A percentile compares a stretch with the other conserved stretches of the same genome.
phyloP scores from a whole-genome alignment of 1,140 invertebrate genomes.

The Telenomus remus region DNA sequence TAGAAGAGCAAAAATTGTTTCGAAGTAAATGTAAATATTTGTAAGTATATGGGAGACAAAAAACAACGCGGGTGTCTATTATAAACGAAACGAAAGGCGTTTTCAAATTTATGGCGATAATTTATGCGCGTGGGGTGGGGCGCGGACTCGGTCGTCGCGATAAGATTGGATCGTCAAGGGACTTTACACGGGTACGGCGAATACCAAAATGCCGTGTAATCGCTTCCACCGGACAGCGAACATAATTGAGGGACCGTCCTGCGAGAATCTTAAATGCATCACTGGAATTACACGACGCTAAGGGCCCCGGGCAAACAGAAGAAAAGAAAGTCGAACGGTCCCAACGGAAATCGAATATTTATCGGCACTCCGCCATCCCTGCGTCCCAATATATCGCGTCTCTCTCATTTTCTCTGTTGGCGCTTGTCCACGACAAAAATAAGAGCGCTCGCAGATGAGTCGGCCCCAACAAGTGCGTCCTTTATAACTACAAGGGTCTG shows the following conservation, averaged over 20 bases:
- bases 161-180: constrained; percentile 62
- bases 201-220: constrained; percentile 62
- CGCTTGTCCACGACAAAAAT: constrained; percentile 33
- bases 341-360: constrained; percentile 60
- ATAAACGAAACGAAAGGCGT: constrained; percentile 56
- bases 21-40: constrained; percentile 25
- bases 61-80: constrained; percentile 40
- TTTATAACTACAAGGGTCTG: constrained; percentile 39
- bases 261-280: constrained; percentile 62
- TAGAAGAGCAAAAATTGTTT: background rate
- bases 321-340: constrained; percentile 56
- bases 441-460: constrained; percentile 31
- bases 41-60: constrained; percentile 7
- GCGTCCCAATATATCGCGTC: constrained; percentile 3
- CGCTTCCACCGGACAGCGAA: constrained; percentile 59
- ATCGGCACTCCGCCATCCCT: constrained; percentile 33
- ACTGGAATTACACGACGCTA: constrained; percentile 60
- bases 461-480: constrained; percentile 53
- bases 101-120: constrained; percentile 61
- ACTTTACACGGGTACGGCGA: constrained; percentile 60
- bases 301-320: constrained; percentile 46
- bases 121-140: constrained; percentile 52
- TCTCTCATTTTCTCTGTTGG: constrained; percentile 17
- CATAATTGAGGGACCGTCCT: constrained; percentile 62
- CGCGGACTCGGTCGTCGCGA: constrained; percentile 49